Evolutionary conservation across 2,888 invertebrate species (phyloP).

Genomic region (Drosophila quinaria): DNA sequence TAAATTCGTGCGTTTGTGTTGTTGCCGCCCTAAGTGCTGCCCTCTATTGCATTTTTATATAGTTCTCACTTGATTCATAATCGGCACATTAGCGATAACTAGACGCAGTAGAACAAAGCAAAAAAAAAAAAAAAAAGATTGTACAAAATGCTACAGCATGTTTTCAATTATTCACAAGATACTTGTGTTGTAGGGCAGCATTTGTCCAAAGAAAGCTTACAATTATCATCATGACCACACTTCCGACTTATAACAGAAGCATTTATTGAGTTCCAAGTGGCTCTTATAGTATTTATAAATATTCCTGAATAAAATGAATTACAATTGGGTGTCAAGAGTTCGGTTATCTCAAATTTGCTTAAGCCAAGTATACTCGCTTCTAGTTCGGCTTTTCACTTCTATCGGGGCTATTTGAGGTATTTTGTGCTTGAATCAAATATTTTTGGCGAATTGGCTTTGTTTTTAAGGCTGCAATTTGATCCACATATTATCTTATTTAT

Average conservation of each 20-base stretch:
- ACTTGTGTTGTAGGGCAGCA: neutral
- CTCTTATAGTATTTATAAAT: neutral
- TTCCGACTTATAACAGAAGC: neutral
- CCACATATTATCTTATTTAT: no score
- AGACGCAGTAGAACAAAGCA: constrained; percentile 14
- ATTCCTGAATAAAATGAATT: neutral
- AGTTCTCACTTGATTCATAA: constrained; percentile 60
- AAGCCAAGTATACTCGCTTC: neutral
- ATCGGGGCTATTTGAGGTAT: no score
- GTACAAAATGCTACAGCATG: constrained; percentile 12
- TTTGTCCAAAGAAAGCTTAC: neutral
- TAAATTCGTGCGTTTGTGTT: constrained; percentile 64
- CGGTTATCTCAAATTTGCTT: neutral
- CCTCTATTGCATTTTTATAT: constrained; percentile 20
- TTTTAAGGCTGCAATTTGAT: no score
- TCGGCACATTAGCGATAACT: constrained; percentile 49
- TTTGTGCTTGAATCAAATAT: no score
- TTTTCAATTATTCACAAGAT: constrained; percentile 4
- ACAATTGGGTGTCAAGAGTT: neutral
- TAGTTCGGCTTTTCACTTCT: no score
- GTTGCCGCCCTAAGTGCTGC: constrained; percentile 46
- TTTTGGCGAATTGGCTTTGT: no score
- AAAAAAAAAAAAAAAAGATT: neutral
- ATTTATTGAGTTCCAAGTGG: neutral
- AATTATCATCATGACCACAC: neutral